These are phyloP conservation scores for Lophochroa leadbeateri DNA, from an alignment of 2,113 vertebrate genomes.

Conservation along the genomic window DNA sequence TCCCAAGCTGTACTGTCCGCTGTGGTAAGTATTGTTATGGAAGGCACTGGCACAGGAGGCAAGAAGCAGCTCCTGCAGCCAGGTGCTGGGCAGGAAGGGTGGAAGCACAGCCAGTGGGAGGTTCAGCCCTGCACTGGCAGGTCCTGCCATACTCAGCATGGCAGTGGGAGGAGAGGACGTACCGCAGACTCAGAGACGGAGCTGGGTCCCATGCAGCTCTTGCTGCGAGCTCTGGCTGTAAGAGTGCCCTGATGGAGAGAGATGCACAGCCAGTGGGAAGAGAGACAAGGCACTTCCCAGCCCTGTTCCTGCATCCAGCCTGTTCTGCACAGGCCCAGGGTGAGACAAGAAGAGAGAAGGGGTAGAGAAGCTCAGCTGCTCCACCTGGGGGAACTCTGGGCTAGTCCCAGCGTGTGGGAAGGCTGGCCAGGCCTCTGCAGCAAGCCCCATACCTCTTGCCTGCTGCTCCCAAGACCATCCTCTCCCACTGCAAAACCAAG, in stretches of 20 bases:
- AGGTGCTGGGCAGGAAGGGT: not conserved
- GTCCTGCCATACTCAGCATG: not conserved
- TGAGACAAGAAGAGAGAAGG: not conserved
- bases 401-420: not conserved
- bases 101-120: not conserved
- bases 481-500: not conserved
- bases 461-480: not conserved
- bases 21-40: not conserved
- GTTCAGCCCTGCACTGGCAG: not conserved
- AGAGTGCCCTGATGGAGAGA: slow-evolving; percentile 87
- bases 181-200: slow-evolving; percentile 83
- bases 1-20: not conserved
- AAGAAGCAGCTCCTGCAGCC: not conserved
- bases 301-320: not conserved
- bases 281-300: not conserved
- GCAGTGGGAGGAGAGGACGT: slow-evolving; percentile 73
- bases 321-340: not conserved
- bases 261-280: slow-evolving; percentile 54
- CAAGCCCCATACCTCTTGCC: not conserved
- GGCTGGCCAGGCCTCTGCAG: not conserved
- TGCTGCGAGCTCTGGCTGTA: slow-evolving; percentile 81
- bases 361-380: not conserved
- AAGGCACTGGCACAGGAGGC: not conserved
- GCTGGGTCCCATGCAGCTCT: slow-evolving; percentile 81
- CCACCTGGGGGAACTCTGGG: not conserved